phyloP scores from a whole-genome alignment of 2,888 invertebrate genomes.

The Agrochola macilenta region DNA sequence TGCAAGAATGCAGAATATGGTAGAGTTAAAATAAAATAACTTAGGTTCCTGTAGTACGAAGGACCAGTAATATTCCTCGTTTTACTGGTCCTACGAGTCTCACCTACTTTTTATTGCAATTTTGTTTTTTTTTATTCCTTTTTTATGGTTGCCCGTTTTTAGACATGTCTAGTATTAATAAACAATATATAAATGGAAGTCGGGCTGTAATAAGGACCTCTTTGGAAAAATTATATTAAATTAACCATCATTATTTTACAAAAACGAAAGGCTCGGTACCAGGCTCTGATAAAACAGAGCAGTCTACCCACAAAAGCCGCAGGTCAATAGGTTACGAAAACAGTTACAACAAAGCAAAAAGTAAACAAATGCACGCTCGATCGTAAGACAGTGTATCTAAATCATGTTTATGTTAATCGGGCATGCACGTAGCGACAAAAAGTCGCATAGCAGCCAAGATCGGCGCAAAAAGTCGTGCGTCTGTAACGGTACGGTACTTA shows the following conservation, averaged over 20 bases:
- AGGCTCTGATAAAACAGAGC: constrained; percentile 18
- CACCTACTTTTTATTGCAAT: too few species aligned
- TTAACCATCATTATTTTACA: not conserved
- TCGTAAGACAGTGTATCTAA: constrained; percentile 27
- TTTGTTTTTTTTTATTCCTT: too few species aligned
- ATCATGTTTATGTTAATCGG: constrained; percentile 57
- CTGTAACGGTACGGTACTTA: constrained; percentile 55
- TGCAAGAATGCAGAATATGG: not conserved
- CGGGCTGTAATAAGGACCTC: not conserved
- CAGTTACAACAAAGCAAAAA: constrained; percentile 44
- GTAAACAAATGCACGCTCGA: constrained; percentile 48
- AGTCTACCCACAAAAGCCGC: constrained; percentile 6
- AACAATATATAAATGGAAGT: not conserved
- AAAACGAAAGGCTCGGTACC: constrained; percentile 3
- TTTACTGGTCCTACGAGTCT: not conserved
- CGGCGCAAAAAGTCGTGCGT: constrained; percentile 60
- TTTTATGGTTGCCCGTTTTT: too few species aligned
- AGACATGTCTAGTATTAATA: not conserved
- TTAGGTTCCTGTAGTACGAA: not conserved
- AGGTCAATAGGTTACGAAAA: constrained; percentile 35
- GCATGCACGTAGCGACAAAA: constrained; percentile 51
- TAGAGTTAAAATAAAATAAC: not conserved
- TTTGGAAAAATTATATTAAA: too few species aligned
- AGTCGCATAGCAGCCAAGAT: constrained; percentile 56
- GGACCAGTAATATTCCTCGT: not conserved